Evolutionary conservation across 2,888 invertebrate species (phyloP).

Genomic region (Polylopha cassiicola): DNA sequence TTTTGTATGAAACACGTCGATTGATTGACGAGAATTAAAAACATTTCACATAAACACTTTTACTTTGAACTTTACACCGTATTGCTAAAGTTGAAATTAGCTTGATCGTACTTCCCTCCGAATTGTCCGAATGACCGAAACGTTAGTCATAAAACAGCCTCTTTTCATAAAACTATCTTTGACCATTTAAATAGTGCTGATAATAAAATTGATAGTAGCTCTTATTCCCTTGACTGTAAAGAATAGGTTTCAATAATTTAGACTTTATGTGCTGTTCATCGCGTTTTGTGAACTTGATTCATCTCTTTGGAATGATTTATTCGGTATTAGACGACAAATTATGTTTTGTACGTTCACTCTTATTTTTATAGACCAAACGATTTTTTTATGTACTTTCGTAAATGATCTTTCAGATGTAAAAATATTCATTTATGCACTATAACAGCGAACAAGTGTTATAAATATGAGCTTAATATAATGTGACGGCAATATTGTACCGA

Average conservation of each 20-base stretch:
- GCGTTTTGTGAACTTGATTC: conserved; percentile 5
- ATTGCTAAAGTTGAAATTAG: conserved; percentile 1
- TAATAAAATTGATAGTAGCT: background rate
- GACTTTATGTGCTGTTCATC: background rate
- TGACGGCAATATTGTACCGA: no score
- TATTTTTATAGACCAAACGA: conserved; percentile 36
- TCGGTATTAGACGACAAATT: conserved; percentile 49
- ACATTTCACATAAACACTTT: background rate
- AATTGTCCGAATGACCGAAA: conserved; percentile 13
- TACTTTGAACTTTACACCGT: background rate
- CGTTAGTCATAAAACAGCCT: conserved; percentile 43
- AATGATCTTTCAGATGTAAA: conserved; percentile 27
- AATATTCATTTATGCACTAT: conserved; percentile 17
- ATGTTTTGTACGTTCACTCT: conserved; percentile 31
- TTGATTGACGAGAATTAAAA: conserved; percentile 7
- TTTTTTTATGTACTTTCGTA: conserved; percentile 25
- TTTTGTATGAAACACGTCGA: conserved; percentile 13
- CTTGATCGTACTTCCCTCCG: background rate
- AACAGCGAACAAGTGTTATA: conserved; percentile 11
- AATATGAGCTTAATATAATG: no score
- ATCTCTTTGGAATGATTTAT: conserved; percentile 52
- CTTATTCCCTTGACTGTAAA: background rate
- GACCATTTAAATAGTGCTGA: conserved; percentile 8
- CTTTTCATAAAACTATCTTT: conserved; percentile 53
- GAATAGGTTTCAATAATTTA: background rate